Base-by-base conservation (phyloP, 2,888 invertebrate species). In the Drosophila setosimentum region DNA sequence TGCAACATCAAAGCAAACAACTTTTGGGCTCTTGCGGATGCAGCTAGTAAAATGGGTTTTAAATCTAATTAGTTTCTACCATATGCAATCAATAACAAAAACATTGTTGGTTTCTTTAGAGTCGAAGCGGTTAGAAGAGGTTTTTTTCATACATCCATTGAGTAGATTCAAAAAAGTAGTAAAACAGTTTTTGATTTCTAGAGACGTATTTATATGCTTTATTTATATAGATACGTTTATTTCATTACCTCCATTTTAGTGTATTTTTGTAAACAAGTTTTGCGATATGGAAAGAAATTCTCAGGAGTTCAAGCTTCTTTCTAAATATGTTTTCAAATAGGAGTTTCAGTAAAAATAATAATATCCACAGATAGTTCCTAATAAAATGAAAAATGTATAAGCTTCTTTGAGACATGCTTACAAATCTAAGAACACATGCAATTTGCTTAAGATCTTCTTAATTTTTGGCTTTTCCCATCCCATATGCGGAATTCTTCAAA, bases 1-100 rank as follows among this genome's bases (percentile, higher is more conserved):
- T 24, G 45, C 49, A 55, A 76, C 42, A 65, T 63, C 76, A 74
- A 65, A 75, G 69, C 21, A 69, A 61, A 48, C 30, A 48, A 16
- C 18, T 50, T 65, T 64, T 11, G 4, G 11, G 11, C 37, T 33
- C n/a, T 35, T 37, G 4, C 37, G 11, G 18, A 24, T 27, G 18
- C 33, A 48, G 71, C 40, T 49, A 57, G 55, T 57, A 63, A 78
- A 74, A 50, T 65, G 68, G 10, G 3, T 35, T 51, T 60, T 8
- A 11, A 49, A 24, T 13, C 49, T 45, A 64, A 58, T 54, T 40
- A 18, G 27, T 33, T 61, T n/a, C 10, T 24, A 24, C 54, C 10
- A 42, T 42, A 50, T 42, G 30, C 48, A 54, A 62, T 55, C 42
- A 53, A 48, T 37, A n/a, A 37, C 11, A 42, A 32, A 33, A 57